These are phyloP conservation scores for silkworm (Bombyx mori) DNA, from an alignment of 1,140 invertebrate genomes.

Conservation along the genomic window DNA sequence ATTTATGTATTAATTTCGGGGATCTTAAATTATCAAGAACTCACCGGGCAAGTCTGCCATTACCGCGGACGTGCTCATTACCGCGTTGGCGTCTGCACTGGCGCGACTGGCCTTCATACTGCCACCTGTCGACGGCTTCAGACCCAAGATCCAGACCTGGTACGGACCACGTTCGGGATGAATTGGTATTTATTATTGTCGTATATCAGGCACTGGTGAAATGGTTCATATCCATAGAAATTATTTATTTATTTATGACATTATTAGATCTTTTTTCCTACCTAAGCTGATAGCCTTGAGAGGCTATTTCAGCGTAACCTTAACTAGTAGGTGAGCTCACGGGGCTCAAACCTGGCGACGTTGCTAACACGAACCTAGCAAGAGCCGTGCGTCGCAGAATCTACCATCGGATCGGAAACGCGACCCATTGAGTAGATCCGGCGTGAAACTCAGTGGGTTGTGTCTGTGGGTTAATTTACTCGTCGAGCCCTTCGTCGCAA, in stretches of 20 bases:
- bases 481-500: too few relatives aligned
- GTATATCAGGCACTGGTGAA: not conserved
- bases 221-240: not conserved
- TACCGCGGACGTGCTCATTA: slow-evolving; percentile 94
- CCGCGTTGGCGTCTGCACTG: slow-evolving; percentile 86
- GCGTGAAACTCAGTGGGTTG: too few relatives aligned
- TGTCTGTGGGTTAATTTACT: too few relatives aligned
- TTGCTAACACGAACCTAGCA: too few relatives aligned
- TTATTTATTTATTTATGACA: not conserved
- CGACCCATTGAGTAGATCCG: too few relatives aligned
- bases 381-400: too few relatives aligned
- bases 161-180: not conserved
- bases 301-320: too few relatives aligned
- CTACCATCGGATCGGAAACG: too few relatives aligned
- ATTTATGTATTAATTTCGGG: too few relatives aligned
- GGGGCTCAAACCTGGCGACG: too few relatives aligned
- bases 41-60: slow-evolving; percentile 92
- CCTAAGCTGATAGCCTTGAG: too few relatives aligned
- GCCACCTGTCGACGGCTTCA: slow-evolving; percentile 94
- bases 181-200: not conserved
- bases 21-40: not conserved
- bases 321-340: too few relatives aligned
- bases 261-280: not conserved
- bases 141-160: slow-evolving; percentile 93
- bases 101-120: slow-evolving; percentile 86